A percentile compares a stretch with the other conserved stretches of the same genome.
Evolutionary conservation across 1,140 invertebrate species (phyloP).

Genomic region (Ladona fulva): DNA sequence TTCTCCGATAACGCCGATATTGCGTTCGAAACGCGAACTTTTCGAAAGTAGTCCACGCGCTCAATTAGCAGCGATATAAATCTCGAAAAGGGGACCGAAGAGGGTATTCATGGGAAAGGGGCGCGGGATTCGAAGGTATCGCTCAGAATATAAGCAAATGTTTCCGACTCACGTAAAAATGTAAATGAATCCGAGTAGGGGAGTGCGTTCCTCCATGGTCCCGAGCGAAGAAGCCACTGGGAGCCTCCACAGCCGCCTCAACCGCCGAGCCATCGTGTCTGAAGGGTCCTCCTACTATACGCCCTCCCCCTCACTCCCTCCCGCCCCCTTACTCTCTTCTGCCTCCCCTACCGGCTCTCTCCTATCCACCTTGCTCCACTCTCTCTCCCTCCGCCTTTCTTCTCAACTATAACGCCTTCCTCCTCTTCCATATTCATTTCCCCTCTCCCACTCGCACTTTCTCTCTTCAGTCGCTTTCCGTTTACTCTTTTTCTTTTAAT

Average conservation of each 20-base stretch:
- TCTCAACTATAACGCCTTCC: not conserved
- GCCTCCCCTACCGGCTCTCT: not conserved
- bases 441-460: not conserved
- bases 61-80: too few species aligned
- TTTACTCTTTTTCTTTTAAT: not conserved
- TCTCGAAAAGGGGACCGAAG: too few species aligned
- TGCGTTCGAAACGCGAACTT: too few species aligned
- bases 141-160: too few species aligned
- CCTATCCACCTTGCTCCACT: not conserved
- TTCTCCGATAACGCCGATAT: too few species aligned
- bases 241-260: not conserved
- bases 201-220: too few species aligned
- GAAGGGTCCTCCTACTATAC: not conserved
- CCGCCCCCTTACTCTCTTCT: not conserved
- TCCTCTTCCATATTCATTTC: not conserved
- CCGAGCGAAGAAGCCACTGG: too few species aligned
- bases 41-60: too few species aligned
- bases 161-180: too few species aligned
- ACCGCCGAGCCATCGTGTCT: not conserved
- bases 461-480: not conserved
- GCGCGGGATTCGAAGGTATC: too few species aligned
- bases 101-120: too few species aligned
- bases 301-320: not conserved
- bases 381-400: not conserved
- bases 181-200: too few species aligned